Evolutionary conservation across 2,113 vertebrate species (phyloP).

Genomic region (Vimba vimba): DNA sequence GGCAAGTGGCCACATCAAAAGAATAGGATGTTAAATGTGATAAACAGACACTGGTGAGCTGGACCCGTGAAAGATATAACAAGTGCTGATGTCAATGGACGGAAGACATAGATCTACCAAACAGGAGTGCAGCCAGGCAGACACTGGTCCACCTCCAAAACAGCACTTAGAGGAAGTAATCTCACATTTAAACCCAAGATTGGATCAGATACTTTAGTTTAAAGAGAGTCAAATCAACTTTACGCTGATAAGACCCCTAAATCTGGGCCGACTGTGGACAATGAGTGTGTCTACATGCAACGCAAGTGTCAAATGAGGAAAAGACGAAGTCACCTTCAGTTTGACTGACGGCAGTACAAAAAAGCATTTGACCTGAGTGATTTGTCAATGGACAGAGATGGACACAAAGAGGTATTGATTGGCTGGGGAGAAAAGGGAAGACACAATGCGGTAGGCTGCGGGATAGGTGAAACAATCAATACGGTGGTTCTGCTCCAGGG

Average conservation of each 20-base stretch:
- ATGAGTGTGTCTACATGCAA: conserved; percentile 21
- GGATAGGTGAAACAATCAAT: conserved; percentile 76
- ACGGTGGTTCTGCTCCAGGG: conserved; percentile 75
- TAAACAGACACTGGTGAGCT: conserved; percentile 60
- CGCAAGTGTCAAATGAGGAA: conserved; percentile 53
- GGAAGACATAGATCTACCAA: conserved; percentile 57
- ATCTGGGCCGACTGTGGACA: neutral
- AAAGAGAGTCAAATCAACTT: conserved; percentile 15
- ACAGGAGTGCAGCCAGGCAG: conserved; percentile 35
- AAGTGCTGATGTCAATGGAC: conserved; percentile 51
- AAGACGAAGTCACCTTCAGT: conserved; percentile 60
- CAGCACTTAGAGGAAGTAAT: conserved; percentile 40
- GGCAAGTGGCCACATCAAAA: conserved; percentile 70
- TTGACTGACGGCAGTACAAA: conserved; percentile 78
- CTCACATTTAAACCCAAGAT: conserved; percentile 13
- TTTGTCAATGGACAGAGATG: conserved; percentile 77
- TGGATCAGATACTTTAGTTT: conserved; percentile 6
- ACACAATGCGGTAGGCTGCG: conserved; percentile 73
- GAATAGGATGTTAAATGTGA: conserved; percentile 62
- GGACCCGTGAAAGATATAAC: conserved; percentile 31
- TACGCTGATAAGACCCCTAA: conserved; percentile 7
- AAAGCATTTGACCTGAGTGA: conserved; percentile 71
- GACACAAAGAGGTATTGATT: conserved; percentile 82
- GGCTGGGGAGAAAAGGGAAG: conserved; percentile 64
- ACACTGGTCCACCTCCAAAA: conserved; percentile 36